phyloP scores from a whole-genome alignment of 2,797 vertebrate species.

The Thalassophryne amazonica region DNA sequence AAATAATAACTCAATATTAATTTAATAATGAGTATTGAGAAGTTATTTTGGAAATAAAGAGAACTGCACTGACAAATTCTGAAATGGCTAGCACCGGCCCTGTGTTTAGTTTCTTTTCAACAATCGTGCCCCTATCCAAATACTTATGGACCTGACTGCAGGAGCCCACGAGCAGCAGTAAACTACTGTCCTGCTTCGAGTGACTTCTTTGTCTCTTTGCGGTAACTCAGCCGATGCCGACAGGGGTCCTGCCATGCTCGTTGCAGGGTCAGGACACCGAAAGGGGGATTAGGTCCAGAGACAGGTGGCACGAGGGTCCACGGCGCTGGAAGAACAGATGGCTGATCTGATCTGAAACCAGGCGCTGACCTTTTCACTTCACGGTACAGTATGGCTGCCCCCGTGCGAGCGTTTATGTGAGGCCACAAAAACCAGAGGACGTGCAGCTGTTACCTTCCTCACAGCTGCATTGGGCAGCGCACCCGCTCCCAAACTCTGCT shows the following conservation, averaged over 20 bases:
- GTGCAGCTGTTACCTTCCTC: slow-evolving; percentile 30
- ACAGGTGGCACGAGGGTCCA: slow-evolving; percentile 56
- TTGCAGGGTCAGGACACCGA: slow-evolving; percentile 43
- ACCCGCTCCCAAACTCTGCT: not conserved
- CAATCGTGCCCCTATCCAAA: no score
- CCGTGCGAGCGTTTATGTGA: slow-evolving; percentile 28
- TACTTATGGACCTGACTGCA: no score
- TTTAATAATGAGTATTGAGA: no score
- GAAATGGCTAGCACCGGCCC: no score
- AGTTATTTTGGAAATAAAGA: no score
- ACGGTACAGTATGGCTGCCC: slow-evolving; percentile 32
- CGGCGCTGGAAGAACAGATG: slow-evolving; percentile 60
- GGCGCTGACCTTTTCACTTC: slow-evolving; percentile 58
- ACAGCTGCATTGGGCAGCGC: slow-evolving; percentile 19
- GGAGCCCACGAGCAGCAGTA: no score
- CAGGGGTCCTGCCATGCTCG: slow-evolving; percentile 41
- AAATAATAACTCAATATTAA: no score
- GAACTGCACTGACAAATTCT: no score
- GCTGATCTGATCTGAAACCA: slow-evolving; percentile 50
- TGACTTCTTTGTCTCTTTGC: slow-evolving; percentile 5
- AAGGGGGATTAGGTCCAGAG: slow-evolving; percentile 47
- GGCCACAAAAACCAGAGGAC: slow-evolving; percentile 29
- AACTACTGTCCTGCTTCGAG: slow-evolving; percentile 13
- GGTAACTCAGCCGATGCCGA: slow-evolving; percentile 20
- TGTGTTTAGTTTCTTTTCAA: no score